These are phyloP conservation scores for Margaritifera margaritifera DNA, from an alignment of 2,888 invertebrate genomes.

Conservation along the genomic window DNA sequence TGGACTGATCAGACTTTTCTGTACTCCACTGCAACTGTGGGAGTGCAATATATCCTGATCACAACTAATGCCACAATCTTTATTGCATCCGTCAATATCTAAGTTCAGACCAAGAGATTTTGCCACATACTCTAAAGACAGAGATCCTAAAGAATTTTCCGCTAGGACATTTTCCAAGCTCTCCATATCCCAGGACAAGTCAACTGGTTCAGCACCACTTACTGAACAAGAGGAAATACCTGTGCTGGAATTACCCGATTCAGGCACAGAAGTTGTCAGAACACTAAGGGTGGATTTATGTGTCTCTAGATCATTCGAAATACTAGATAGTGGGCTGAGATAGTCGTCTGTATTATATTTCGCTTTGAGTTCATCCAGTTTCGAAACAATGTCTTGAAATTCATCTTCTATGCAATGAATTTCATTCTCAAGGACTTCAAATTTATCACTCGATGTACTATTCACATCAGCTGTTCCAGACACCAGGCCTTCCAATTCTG, in stretches of 20 bases:
- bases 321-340: not conserved
- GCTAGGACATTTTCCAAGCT: constrained; percentile 36
- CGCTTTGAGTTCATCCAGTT: constrained; percentile 52
- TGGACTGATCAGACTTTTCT: too few relatives aligned
- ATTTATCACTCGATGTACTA: constrained; percentile 42
- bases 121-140: too few relatives aligned
- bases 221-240: not conserved
- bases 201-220: constrained; percentile 13
- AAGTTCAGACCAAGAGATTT: too few relatives aligned
- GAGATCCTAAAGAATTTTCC: too few relatives aligned
- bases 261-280: not conserved
- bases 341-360: constrained; percentile 16
- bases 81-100: too few relatives aligned
- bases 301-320: too few relatives aligned
- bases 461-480: constrained; percentile 34
- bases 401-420: constrained; percentile 61
- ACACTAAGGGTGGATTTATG: constrained; percentile 6
- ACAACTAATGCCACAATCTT: too few relatives aligned
- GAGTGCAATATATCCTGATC: too few relatives aligned
- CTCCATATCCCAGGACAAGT: constrained; percentile 54
- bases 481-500: constrained; percentile 47
- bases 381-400: constrained; percentile 56
- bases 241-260: not conserved
- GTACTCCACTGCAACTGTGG: too few relatives aligned
- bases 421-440: constrained; percentile 52